Evolutionary conservation across 2,113 vertebrate species (phyloP), one percentile per base, ranked within the genome.

Genomic region (Tragelaphus imberbis): DNA sequence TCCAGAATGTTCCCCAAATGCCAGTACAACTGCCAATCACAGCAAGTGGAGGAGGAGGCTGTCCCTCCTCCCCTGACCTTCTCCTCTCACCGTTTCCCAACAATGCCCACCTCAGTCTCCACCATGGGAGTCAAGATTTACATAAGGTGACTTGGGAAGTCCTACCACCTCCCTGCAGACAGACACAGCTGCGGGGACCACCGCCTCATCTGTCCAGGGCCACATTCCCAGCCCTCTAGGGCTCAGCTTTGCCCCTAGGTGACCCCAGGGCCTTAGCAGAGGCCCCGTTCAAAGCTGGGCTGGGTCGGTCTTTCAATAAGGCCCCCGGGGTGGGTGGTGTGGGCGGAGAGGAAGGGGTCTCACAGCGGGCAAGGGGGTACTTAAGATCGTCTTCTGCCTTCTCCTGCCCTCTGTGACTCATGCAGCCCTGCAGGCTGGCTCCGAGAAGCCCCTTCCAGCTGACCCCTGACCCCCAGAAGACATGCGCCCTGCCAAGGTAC

Each of bases 341-440:
- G 6, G 9, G 25, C 61, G 1, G 19, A 55, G 36, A 59, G 68
- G 15, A 36, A 10, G 21, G 58, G 53, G 68, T 2, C 21, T 25
- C 16, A 2, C 12, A 0, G 1, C 0, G 5, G 79, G 68, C 14
- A 12, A 7, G 6, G 2, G 13, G 44, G 3, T 14, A 7, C 8
- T 55, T 17, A 25, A n/a, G 51, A n/a, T 53, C 10, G 2, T n/a
- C 55, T 33, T 16, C 47, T 36, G n/a, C 44, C 55, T 55, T 51
- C 27, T 33, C 13, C n/a, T 7, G 25, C 16, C 7, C 33, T 16
- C 28, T 68, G 23, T 36, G 61, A 47, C 77, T 1, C 8, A 4
- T 4, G n/a, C 3, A 5, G 30, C 61, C 63, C 44, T 21, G 21
- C 16, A 8, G 71, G 44, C 36, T 16, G 80, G 40, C 28, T 61